Conservation (phyloP, 2,113 vertebrate species). For the Felis chaus region DNA sequence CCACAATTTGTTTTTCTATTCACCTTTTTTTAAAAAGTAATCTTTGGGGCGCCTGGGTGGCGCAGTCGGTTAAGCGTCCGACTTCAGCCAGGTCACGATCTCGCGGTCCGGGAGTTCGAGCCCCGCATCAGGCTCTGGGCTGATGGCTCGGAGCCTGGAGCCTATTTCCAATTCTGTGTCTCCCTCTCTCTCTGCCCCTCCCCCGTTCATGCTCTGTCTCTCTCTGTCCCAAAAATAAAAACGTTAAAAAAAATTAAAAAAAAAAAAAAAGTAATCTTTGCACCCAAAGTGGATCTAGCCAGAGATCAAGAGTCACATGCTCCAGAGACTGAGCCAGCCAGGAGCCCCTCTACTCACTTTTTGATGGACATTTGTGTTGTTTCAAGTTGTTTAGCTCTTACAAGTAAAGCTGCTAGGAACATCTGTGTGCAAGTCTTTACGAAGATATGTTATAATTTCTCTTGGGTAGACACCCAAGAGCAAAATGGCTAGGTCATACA, state of each 20-base stretch:
- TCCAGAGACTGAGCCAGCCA: not conserved
- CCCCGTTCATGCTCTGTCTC: no score
- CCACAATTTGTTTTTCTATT: not conserved
- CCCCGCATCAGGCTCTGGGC: no score
- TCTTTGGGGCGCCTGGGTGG: no score
- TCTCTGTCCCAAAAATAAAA: no score
- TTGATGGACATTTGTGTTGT: not conserved
- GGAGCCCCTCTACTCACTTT: not conserved
- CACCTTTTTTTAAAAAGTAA: not conserved
- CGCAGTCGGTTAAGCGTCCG: no score
- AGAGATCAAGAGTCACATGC: not conserved
- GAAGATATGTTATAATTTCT: not conserved
- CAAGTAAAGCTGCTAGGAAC: not conserved
- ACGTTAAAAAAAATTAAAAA: no score
- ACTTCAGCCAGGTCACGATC: no score
- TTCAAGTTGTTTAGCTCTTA: not conserved
- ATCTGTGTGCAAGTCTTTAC: not conserved
- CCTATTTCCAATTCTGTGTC: no score
- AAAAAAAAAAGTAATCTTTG: no score
- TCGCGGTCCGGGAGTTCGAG: no score
- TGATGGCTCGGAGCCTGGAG: no score
- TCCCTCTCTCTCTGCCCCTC: no score
- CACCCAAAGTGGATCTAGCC: not conserved
- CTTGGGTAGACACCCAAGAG: not conserved
- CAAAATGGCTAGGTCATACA: not conserved